A percentile compares a stretch with the other conserved stretches of the same genome.
These are phyloP conservation scores for Eumacrocentrus americanus DNA, from an alignment of 2,888 invertebrate species.

Conservation along the genomic window DNA sequence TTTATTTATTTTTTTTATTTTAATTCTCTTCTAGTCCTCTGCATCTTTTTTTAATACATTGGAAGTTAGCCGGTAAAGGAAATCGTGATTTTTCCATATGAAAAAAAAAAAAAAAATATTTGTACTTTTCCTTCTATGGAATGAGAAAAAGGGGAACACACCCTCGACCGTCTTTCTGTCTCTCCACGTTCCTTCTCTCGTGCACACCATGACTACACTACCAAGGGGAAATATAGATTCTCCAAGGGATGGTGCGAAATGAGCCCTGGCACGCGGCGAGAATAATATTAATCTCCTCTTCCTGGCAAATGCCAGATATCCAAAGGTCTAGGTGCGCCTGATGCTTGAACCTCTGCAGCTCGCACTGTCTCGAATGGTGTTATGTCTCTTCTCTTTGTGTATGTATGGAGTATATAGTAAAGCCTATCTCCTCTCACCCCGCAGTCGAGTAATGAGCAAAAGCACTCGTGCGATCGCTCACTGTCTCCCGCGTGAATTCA, in stretches of 20 bases:
- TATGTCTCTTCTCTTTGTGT: not conserved
- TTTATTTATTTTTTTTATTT: not conserved
- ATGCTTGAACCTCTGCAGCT: conserved; percentile 7
- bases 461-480: conserved; percentile 19
- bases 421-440: not conserved
- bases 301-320: conserved; percentile 28
- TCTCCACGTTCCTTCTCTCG: conserved; percentile 7
- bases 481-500: conserved; percentile 27
- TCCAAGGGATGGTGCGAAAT: conserved; percentile 33
- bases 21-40: not conserved
- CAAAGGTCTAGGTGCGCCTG: conserved; percentile 9
- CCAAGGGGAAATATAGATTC: conserved; percentile 40
- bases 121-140: not conserved
- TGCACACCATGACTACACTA: conserved; percentile 13
- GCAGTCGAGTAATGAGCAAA: conserved; percentile 14
- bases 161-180: conserved; percentile 15
- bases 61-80: not conserved
- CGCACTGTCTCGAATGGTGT: not conserved
- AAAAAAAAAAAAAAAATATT: not conserved
- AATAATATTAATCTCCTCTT: conserved; percentile 40
- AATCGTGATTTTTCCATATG: not conserved
- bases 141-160: conserved; percentile 2
- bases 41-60: not conserved
- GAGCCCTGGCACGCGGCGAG: conserved; percentile 35
- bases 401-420: not conserved